These are phyloP conservation scores for Calcarius ornatus DNA, from an alignment of 2,113 vertebrate species.

Conservation along the genomic window DNA sequence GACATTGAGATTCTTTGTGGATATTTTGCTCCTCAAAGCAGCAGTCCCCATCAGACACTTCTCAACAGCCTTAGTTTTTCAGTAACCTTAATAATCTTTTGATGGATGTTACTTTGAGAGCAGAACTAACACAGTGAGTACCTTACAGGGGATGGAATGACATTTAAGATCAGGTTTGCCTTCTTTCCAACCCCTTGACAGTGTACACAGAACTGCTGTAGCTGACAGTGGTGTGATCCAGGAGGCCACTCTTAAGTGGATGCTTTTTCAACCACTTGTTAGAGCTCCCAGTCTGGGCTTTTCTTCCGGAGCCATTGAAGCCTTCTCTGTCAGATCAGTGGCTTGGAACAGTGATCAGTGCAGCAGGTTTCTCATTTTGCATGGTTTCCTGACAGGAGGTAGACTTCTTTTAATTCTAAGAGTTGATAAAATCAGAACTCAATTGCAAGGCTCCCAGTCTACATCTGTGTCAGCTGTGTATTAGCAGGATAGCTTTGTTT, in stretches of 20 bases:
- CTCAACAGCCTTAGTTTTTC: background rate
- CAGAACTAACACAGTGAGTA: background rate
- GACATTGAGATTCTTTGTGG: background rate
- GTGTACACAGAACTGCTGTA: background rate
- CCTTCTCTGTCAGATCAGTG: constrained; percentile 28
- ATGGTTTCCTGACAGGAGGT: constrained; percentile 1
- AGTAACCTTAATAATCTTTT: background rate
- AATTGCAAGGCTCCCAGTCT: background rate
- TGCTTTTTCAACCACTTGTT: background rate
- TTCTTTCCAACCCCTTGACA: background rate
- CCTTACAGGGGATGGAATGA: background rate
- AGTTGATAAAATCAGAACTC: constrained; percentile 1
- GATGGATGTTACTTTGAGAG: background rate
- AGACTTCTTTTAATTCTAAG: constrained; percentile 1
- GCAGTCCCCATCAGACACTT: background rate
- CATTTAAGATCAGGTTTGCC: background rate
- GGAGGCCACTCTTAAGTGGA: background rate
- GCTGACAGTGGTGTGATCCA: background rate
- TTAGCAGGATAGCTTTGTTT: background rate
- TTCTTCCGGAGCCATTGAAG: background rate
- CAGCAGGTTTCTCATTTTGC: background rate
- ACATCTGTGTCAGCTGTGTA: background rate
- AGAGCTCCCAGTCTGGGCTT: background rate
- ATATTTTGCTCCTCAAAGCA: background rate
- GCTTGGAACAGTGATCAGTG: constrained; percentile 46